Percentiles rank a stretch among this genome's conserved stretches.
phyloP scores from a whole-genome alignment of 2,113 vertebrate species.

The Nothobranchius kuhntae region DNA sequence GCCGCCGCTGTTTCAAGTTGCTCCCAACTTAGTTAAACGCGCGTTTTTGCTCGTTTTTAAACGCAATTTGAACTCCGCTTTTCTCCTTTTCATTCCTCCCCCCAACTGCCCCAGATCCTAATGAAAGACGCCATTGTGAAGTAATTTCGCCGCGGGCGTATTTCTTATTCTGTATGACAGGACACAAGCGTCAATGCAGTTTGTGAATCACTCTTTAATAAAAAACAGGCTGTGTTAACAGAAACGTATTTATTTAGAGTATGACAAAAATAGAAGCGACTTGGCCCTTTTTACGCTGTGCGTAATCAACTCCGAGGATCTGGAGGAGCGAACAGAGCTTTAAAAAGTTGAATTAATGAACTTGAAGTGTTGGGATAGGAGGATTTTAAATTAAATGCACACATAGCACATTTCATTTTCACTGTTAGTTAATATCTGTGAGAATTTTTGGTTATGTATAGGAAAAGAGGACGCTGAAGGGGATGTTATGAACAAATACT shows the following conservation, averaged over 20 bases:
- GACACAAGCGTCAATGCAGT: constrained; percentile 67
- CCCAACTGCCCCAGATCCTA: constrained; percentile 76
- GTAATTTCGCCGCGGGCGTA: constrained; percentile 76
- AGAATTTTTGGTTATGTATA: too few species aligned
- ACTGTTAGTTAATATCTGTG: too few species aligned
- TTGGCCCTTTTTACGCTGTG: constrained; percentile 25
- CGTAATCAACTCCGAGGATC: constrained; percentile 54
- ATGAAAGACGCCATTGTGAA: constrained; percentile 88
- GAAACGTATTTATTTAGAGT: constrained; percentile 21
- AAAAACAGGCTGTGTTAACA: constrained; percentile 30
- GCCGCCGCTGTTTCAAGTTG: constrained; percentile 50
- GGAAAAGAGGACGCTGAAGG: not conserved
- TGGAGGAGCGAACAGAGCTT: constrained; percentile 31
- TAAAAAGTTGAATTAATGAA: constrained; percentile 14
- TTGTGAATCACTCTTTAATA: constrained; percentile 57
- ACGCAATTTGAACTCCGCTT: not conserved
- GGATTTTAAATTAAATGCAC: too few species aligned
- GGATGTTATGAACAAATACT: not conserved
- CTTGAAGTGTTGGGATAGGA: too few species aligned
- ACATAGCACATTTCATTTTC: too few species aligned
- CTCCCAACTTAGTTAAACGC: constrained; percentile 55
- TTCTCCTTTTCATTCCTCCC: constrained; percentile 53
- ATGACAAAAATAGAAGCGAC: constrained; percentile 2
- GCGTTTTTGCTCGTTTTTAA: constrained; percentile 29
- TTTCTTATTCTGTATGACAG: constrained; percentile 69